These are phyloP conservation scores for Meleagris gallopavo DNA, from an alignment of 2,113 vertebrate genomes.

Conservation along the genomic window DNA sequence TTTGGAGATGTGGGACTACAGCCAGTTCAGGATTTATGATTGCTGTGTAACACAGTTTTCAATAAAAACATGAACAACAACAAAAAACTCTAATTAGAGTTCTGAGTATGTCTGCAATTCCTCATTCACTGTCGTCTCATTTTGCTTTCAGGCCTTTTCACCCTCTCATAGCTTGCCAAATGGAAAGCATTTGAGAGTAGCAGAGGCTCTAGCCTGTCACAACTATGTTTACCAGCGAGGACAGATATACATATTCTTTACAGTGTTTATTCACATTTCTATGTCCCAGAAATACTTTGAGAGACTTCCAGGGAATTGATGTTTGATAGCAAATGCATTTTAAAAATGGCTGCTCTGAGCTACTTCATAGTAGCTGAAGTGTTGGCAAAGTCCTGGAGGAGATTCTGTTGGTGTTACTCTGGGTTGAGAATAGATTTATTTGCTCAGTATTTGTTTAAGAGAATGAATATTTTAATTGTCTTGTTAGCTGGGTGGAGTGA, in stretches of 20 bases:
- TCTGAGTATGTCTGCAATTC: neutral
- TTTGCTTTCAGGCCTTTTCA: neutral
- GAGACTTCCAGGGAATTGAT: neutral
- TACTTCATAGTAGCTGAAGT: neutral
- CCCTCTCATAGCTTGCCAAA: neutral
- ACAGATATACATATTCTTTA: neutral
- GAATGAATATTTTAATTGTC: neutral
- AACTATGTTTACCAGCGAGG: neutral
- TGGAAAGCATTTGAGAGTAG: neutral
- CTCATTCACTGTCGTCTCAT: neutral
- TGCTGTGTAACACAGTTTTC: neutral
- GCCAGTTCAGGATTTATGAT: neutral
- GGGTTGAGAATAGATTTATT: neutral
- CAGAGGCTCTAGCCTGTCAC: neutral
- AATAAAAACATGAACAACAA: neutral
- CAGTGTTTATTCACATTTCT: accelerated
- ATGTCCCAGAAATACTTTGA: neutral
- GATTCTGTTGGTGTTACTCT: neutral
- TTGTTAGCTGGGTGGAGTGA: neutral
- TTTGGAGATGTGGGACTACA: neutral
- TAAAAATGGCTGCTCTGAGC: neutral
- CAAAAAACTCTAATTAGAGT: neutral
- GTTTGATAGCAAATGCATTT: neutral
- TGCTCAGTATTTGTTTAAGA: neutral
- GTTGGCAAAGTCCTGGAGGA: neutral